Base-by-base conservation (phyloP, 2,888 invertebrate genomes). In the Scrobipalpa atriplicella region DNA sequence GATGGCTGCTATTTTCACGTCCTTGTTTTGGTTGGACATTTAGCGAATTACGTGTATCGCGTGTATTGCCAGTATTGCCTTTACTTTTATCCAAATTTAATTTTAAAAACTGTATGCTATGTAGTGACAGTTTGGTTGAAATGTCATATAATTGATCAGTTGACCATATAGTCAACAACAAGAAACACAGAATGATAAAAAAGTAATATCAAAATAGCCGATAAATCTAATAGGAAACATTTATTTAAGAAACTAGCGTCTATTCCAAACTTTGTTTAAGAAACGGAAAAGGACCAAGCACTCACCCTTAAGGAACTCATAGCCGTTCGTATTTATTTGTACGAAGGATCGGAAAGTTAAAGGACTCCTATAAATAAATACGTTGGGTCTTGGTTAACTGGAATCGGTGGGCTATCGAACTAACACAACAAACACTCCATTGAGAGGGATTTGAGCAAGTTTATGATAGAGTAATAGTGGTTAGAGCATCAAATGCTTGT, bases 271-370 rank as follows among this genome's bases (percentile, higher is more conserved):
- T 0, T 47, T 6, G n/a, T 47, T n/a, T n/a, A 47, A 47, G 47
- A 47, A 47, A 47, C 47, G n/a, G n/a, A n/a, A n/a, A n/a, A n/a
- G n/a, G 16, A 7, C n/a, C 3, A 8, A 16, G n/a, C 6, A 16
- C 47, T 56, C 11, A 1, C 54, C 54, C 54, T 56, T 56, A 56
- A 56, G 21, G 13, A 56, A 56, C 54, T 47, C n/a, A 13, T 19
- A 21, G 21, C 19, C 29, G 18, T 11, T 11, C 11, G 21, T 56
- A 29, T 56, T 56, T 56, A 56, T 56, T 56, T 56, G 29, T 56
- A 21, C 21, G 54, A 56, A 56, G 21, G 54, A 56, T 21, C 54
- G 54, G 54, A 13, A 13, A 21, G 29, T 56, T 56, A 56, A 56
- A 56, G 54, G 21, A 56, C 52, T 19, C 6, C 29, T 56, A 56